phyloP scores from a whole-genome alignment of 2,888 invertebrate genomes.

The Pachydiplax longipennis region DNA sequence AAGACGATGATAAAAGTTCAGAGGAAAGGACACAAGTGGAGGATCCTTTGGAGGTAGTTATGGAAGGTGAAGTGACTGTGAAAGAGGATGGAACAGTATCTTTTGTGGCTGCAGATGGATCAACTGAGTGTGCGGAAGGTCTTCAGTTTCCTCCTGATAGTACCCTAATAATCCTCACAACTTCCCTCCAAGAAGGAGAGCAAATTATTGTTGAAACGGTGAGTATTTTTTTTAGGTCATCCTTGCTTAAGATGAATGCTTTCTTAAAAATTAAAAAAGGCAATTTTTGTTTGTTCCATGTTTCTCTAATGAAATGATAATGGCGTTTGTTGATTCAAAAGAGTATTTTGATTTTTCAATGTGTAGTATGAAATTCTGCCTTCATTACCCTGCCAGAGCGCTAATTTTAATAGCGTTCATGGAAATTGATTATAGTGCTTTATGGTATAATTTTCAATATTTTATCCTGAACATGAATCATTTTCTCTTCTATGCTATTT shows the following conservation, averaged over 20 bases:
- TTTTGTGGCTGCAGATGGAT: slow-evolving; percentile 52
- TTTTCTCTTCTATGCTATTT: too few relatives aligned
- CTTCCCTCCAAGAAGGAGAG: slow-evolving; percentile 56
- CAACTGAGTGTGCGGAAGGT: slow-evolving; percentile 59
- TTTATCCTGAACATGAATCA: too few relatives aligned
- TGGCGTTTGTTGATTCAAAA: too few relatives aligned
- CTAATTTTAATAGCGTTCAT: too few relatives aligned
- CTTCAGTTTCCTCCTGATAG: slow-evolving; percentile 56
- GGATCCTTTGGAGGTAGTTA: slow-evolving; percentile 10
- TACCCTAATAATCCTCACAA: slow-evolving; percentile 59
- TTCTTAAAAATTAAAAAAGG: not conserved
- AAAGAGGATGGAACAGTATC: slow-evolving; percentile 48
- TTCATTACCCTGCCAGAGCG: too few relatives aligned
- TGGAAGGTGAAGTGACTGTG: slow-evolving; percentile 49
- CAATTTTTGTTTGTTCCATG: not conserved
- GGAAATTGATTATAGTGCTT: too few relatives aligned
- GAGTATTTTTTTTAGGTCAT: slow-evolving; percentile 45
- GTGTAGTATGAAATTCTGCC: too few relatives aligned
- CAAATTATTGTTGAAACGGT: slow-evolving; percentile 58
- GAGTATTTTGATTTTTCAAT: too few relatives aligned
- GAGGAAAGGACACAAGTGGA: slow-evolving; percentile 7
- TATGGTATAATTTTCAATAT: too few relatives aligned
- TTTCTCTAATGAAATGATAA: too few relatives aligned
- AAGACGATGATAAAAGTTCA: slow-evolving; percentile 46
- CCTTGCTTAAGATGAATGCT: not conserved